A percentile compares a stretch with the other conserved stretches of the same genome.
Evolutionary conservation across 2,888 invertebrate species (phyloP).

Genomic region (Invenusta paracnida): DNA sequence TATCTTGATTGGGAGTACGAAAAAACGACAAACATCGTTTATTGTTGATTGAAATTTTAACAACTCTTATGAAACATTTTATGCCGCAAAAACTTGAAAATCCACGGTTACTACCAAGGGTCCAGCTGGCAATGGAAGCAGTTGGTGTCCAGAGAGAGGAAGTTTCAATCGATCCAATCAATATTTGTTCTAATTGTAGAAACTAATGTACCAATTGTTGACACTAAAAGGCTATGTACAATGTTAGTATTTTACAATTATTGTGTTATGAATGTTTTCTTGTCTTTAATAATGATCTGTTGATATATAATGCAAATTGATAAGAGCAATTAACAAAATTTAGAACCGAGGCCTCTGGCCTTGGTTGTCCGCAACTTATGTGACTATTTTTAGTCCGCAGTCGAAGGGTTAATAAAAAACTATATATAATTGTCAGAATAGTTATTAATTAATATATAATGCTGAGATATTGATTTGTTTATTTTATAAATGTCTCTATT

Average conservation of each 20-base stretch:
- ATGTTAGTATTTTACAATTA: not conserved
- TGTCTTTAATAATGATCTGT: not conserved
- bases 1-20: not conserved
- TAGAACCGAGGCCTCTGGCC: not conserved
- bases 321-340: not conserved
- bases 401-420: not conserved
- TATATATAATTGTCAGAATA: no score
- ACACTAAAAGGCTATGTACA: not conserved
- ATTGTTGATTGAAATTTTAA: not conserved
- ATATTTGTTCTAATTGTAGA: not conserved
- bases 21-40: not conserved
- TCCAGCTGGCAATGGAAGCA: not conserved
- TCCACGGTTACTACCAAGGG: not conserved
- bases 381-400: not conserved
- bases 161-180: not conserved
- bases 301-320: not conserved
- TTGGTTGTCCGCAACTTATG: not conserved
- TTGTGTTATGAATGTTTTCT: not conserved
- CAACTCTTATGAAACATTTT: not conserved
- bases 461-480: no score
- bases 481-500: no score
- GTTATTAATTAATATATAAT: no score
- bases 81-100: not conserved
- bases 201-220: not conserved
- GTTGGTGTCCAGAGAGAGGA: not conserved